Base-by-base conservation (phyloP, 1,140 invertebrate genomes). In the Drosophila guanche region DNA sequence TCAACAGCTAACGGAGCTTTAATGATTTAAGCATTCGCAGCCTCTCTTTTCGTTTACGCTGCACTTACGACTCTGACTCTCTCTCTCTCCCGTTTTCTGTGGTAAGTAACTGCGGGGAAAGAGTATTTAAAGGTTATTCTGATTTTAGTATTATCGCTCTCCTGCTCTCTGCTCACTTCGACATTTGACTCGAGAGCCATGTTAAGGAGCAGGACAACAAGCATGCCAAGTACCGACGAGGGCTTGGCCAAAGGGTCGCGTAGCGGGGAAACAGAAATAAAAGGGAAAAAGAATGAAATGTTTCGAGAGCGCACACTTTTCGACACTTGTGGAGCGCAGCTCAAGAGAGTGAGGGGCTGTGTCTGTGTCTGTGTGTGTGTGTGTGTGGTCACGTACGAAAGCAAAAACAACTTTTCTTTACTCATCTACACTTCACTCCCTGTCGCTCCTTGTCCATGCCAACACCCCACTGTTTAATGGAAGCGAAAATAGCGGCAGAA, bases 221-320 rank as follows among this genome's bases (percentile, higher is more conserved):
- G 47, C 54, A 41, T 12, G 46, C 55, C 48, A 80, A 79, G 77
- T 79, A 71, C 58, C 42, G 59, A 43, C 48, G 46, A 79, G 76
- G 76, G 68, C 29, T 69, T 74, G 62, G 25, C 41, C 60, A 46
- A 22, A 29, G 27, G 27, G 6, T 6, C 6, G 27, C 16, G 16
- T 20, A 29, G 5, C 27, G 7, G 60, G 42, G 6, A 33, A 46
- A 65, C 12, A 37, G 14, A 45, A 53, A 22, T 16, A 52, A 41
- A 25, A 51, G 22, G 7, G 47, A 68, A 65, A 66, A 16, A 27
- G 46, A 47, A 50, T 41, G 27, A 74, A 55, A 57, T 60, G 50
- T 59, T 76, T 72, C 58, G n/a, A 72, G 72, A 61, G 61, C 46
- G 67, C 60, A 59, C 72, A 66, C 78, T 81, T 83, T 81, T 80